Percentiles rank a stretch among this genome's conserved stretches.
Conservation (phyloP, 2,888 invertebrate genomes). For the Zhuqinia jingwanae region DNA sequence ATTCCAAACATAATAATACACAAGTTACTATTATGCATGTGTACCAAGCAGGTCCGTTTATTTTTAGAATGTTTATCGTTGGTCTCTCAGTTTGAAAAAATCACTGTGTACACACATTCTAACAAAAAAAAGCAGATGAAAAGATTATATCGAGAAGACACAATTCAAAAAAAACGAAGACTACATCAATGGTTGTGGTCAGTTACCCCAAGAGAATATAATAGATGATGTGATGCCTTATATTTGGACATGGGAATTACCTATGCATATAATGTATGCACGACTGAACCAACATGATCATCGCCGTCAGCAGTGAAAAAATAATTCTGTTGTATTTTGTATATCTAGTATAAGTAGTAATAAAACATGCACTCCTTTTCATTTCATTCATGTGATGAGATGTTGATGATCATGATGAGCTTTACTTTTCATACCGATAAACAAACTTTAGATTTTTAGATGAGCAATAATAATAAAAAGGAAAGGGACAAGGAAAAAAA, state of each 20-base stretch:
- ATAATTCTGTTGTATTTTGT: no score
- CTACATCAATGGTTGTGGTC: conserved; percentile 67
- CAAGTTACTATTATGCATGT: conserved; percentile 31
- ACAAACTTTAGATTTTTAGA: conserved; percentile 42
- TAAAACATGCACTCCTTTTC: conserved; percentile 43
- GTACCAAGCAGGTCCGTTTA: conserved; percentile 45
- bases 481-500: conserved; percentile 59
- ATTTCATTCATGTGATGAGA: conserved; percentile 32
- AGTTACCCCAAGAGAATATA: conserved; percentile 64
- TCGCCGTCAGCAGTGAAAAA: conserved; percentile 17
- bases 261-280: conserved; percentile 53
- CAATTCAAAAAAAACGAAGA: conserved; percentile 49
- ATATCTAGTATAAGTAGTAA: conserved; percentile 5
- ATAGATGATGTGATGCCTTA: conserved; percentile 56
- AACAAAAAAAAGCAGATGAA: conserved; percentile 25
- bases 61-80: conserved; percentile 50
- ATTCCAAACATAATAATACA: background rate
- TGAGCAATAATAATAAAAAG: conserved; percentile 41
- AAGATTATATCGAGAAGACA: conserved; percentile 46
- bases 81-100: background rate
- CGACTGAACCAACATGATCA: conserved; percentile 54
- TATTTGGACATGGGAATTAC: conserved; percentile 70
- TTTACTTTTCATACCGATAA: conserved; percentile 28
- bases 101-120: background rate
- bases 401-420: conserved; percentile 38